Evolutionary conservation across 2,113 vertebrate species (phyloP), one percentile per base, ranked within the genome.

Genomic region (Cebidichthys violaceus): DNA sequence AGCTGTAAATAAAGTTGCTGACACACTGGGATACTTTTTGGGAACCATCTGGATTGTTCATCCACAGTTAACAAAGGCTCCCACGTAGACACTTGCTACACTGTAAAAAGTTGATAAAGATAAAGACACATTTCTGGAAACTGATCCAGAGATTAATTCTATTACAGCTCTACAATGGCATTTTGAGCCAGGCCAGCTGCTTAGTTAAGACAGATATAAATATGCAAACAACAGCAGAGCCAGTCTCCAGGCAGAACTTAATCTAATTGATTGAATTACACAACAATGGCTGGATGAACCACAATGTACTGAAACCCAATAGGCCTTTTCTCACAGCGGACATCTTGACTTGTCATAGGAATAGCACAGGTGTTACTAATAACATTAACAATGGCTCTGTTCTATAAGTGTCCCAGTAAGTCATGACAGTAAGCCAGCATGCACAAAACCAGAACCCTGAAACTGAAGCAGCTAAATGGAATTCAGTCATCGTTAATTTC

Each of bases 1-100:
- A 60, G 67, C 75, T 45, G 47, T 41, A 75, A 70, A 73, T 71
- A 75, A 82, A 77, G 18, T 0, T 74, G 65, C 77, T 81, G 77
- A 85, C 27, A 72, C 64, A 43, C n/a, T 47, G 24, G 24, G 59
- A 9, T 27, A 47, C 33, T 70, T 84, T 76, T 73, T 18, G 9
- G 50, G 8, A 55, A 27, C 20, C 7, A 52, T 70, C 33, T 29
- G 29, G 47, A 35, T 10, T 37, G 54, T 47, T 39, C 9, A 39
- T 68, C 47, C 70, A 57, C 62, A 72, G 52, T n/a, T 22, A 1
- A 67, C 31, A 35, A 13, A 57, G n/a, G 22, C 39, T 59, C 33
- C 18, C 10, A 31, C 22, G 47, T 11, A 64, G 29, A 65, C 24
- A 31, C 17, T 69, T 47, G 24, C 9, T 18, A 20, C 37, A 37